Base-by-base conservation (phyloP, 2,888 invertebrate species). In the Deilephila porcellus region DNA sequence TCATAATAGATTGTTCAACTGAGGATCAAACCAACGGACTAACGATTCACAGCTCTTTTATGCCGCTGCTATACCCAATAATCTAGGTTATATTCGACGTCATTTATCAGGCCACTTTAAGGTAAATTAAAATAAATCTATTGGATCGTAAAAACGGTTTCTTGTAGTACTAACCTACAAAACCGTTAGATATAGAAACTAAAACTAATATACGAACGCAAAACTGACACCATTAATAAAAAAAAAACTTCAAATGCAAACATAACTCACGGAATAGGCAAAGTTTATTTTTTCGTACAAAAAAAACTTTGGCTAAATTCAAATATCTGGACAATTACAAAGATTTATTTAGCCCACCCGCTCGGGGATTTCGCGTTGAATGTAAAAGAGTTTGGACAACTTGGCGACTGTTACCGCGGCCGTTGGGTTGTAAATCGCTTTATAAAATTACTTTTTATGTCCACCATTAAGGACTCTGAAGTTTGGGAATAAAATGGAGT, bases 291-390 rank as follows among this genome's bases (percentile, higher is more conserved):
- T 20, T 29, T 34, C 63, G 19, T 5, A 53, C 11, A 11, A 52
- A 45, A 1, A 56, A 72, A 73, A 73, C 73, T 73, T 71, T 56
- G 14, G 32, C 56, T 14, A 70, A 73, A 73, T 71, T 71, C 71
- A 53, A 71, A 73, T 73, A 71, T 71, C 45, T 72, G 52, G 60
- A 72, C 74, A 72, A 72, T 74, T 74, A 74, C n/a, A 72, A 72
- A 70, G 74, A 74, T 74, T 74, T 70, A 74, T 71, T 32, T 52
- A 72, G 60, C 52, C 34, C 60, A 7, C 62, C 34, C 71, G 53
- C 34, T 63, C 37, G 71, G 70, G 73, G 71, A 56, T 73, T 71
- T 52, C 70, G 62, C 45, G 60, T 60, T 60, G 72, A 74, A 74
- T 72, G 37, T 72, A 53, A 70, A 70, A 71, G 72, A 74, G 70